These are phyloP conservation scores for Rostratula benghalensis DNA, from an alignment of 2,113 vertebrate genomes.

Conservation along the genomic window DNA sequence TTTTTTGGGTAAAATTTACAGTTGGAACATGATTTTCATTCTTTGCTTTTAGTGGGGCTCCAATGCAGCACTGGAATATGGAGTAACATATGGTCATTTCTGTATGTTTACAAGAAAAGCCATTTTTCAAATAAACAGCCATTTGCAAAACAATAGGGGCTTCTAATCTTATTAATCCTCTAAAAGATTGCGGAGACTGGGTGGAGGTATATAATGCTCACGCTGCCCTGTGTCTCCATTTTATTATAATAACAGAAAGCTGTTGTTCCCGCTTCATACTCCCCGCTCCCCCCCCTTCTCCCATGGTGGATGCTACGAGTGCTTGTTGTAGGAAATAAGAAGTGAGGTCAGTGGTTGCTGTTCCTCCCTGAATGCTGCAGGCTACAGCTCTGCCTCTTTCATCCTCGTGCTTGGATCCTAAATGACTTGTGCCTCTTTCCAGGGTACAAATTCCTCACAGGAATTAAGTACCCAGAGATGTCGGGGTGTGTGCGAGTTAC, in stretches of 20 bases:
- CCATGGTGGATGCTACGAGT: background rate
- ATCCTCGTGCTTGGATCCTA: background rate
- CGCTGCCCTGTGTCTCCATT: background rate
- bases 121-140: conserved; percentile 60
- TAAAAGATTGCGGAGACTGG: conserved; percentile 45
- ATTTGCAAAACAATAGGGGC: conserved; percentile 53
- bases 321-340: background rate
- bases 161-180: conserved; percentile 71
- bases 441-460: background rate
- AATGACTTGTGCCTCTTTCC: background rate
- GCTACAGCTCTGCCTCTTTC: background rate
- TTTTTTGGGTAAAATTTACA: background rate
- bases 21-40: background rate
- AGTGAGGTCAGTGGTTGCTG: background rate
- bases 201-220: background rate
- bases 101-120: conserved; percentile 51
- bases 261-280: background rate
- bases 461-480: background rate
- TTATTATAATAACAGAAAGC: conserved; percentile 34
- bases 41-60: background rate
- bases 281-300: background rate
- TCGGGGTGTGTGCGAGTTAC: background rate
- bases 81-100: conserved; percentile 52
- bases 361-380: background rate
- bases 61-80: background rate